Evolutionary conservation across 2,888 invertebrate genomes (phyloP).

Genomic region (Hyposoter dolosus): DNA sequence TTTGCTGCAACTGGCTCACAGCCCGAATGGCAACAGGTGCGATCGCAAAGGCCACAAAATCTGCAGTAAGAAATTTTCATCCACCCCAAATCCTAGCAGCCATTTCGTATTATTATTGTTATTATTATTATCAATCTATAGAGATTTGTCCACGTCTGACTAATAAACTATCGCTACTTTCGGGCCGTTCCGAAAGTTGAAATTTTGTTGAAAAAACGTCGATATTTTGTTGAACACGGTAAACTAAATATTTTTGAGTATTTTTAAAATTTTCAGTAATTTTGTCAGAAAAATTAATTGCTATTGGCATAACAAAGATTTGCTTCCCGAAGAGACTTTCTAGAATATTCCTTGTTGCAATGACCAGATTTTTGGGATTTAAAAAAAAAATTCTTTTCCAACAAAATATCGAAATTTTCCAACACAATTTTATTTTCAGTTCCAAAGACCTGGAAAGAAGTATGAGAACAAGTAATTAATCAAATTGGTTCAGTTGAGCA

Average conservation of each 20-base stretch:
- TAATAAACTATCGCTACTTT: conserved; percentile 28
- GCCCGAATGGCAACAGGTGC: conserved; percentile 64
- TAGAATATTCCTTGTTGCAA: too few species aligned
- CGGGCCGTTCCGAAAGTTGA: neutral
- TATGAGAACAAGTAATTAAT: neutral
- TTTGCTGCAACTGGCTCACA: conserved; percentile 45
- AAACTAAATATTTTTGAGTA: too few species aligned
- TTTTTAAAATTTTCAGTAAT: too few species aligned
- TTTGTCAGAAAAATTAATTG: too few species aligned
- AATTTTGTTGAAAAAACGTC: too few species aligned
- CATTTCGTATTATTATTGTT: conserved; percentile 9
- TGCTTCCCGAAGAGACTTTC: too few species aligned
- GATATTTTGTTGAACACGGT: too few species aligned
- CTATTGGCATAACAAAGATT: too few species aligned
- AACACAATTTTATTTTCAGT: too few species aligned
- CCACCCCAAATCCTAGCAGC: conserved; percentile 23
- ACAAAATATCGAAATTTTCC: too few species aligned
- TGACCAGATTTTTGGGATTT: too few species aligned
- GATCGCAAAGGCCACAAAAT: conserved; percentile 58
- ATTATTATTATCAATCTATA: neutral
- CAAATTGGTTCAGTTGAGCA: neutral
- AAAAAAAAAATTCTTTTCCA: too few species aligned
- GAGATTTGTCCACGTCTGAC: neutral
- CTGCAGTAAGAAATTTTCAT: conserved; percentile 44
- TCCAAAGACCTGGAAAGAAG: neutral